Evolutionary conservation across 2,888 invertebrate genomes (phyloP), one percentile per base, ranked within the genome.

Genomic region (Geophilus truncorum): DNA sequence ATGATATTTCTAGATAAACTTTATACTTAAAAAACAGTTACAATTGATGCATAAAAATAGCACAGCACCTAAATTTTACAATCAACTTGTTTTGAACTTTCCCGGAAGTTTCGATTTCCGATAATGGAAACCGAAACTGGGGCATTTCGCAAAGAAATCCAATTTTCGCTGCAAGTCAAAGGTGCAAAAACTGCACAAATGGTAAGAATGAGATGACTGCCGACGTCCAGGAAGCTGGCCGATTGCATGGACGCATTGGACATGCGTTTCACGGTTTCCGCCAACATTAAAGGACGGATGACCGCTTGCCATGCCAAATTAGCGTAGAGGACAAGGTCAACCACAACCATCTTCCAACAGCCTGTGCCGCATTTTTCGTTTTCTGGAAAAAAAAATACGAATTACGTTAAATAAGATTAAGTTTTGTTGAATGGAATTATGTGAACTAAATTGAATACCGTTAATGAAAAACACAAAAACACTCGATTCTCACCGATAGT

Each of bases 231-330:
- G 57, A 57, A 57, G 23, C 23, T 21, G 57, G 18, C n/a, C 9
- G 10, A 18, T 7, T 23, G 21, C 21, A n/a, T 1, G 2, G 18
- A 21, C n/a, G n/a, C n/a, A 21, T 23, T 21, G 23, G 9, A 18
- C 57, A 57, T 23, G 57, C 57, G 57, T 21, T 23, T 57, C 21
- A 57, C 7, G 1, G 57, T 57, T 18, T 57, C 57, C 21, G 57
- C 57, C 21, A 57, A 57, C 57, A 57, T 21, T 21, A 57, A 21
- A 7, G 57, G 57, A 57, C 57, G 57, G 57, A 57, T 57, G 57
- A 57, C 57, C 57, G 57, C 57, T 57, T 57, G 57, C 57, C 57
- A 57, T 21, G 57, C 57, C n/a, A 57, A 57, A 57, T 57, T 57
- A n/a, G 21, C 9, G 57, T 57, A 57, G 57, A 57, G 57, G 57